These are phyloP conservation scores for Acanthoscelides obtectus DNA, from an alignment of 2,888 invertebrate species.

Conservation along the genomic window DNA sequence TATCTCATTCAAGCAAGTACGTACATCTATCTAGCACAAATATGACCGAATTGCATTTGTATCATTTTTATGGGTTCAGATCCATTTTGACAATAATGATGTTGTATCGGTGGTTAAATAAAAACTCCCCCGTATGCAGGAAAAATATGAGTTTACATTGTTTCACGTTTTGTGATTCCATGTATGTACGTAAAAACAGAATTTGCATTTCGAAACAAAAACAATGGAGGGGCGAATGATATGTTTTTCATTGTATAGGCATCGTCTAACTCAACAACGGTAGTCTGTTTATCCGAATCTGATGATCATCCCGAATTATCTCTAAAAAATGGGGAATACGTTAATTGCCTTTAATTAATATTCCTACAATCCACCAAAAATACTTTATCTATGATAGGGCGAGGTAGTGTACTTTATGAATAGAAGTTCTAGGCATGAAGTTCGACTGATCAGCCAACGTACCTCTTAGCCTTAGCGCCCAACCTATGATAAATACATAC, in stretches of 20 bases:
- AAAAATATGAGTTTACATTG: background rate
- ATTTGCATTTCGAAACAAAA: background rate
- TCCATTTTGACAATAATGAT: background rate
- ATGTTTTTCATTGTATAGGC: background rate
- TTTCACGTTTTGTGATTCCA: background rate
- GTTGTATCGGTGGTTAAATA: background rate
- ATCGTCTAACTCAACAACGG: background rate
- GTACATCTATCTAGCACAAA: background rate
- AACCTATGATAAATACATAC: no score
- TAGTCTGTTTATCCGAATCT: background rate
- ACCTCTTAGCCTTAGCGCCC: no score
- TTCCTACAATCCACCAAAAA: no score
- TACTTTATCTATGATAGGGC: no score
- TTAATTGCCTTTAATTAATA: background rate
- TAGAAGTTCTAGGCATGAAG: no score
- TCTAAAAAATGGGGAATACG: background rate
- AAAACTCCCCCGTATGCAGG: background rate
- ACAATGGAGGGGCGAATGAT: background rate
- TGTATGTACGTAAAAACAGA: background rate
- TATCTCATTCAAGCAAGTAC: background rate
- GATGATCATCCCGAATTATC: background rate
- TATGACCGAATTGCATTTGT: background rate
- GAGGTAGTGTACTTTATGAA: no score
- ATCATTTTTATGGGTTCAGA: background rate
- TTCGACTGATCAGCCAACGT: no score